Base-by-base conservation (phyloP, 2,797 vertebrate genomes). In the Odontamblyopus rebecca region DNA sequence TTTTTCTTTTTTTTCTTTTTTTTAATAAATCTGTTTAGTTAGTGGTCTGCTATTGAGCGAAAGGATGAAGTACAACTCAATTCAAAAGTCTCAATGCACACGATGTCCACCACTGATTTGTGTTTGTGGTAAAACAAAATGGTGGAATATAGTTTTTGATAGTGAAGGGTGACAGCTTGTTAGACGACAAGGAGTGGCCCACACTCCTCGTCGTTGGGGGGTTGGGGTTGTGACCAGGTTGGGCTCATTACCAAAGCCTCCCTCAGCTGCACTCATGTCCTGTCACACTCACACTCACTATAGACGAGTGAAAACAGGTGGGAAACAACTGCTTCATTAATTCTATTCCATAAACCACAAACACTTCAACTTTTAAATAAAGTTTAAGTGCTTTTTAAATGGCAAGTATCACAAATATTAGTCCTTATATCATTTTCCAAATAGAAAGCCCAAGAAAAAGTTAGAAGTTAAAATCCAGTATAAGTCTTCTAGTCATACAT, bases 321-420 rank as follows among this genome's bases (percentile, higher is more conserved):
- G 76, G 48, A 82, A 78, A 83, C 68, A 77, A 70, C 18, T 6
- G 74, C 59, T 35, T 73, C 66, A 73, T 76, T 86, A 38, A 70
- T 59, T 59, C 6, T 53, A n/a, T 26, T 8, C 41, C 41, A 18
- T 50, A 41, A 65, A 48, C 5, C 38, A 44, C 4, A 5, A 35
- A 27, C 54, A 35, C 23, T 23, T 29, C 4, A 48, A 48, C 32
- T 44, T 70, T 2, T 0, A 7, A 38, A 35, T 67, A 26, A 3
- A 57, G 54, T 23, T 12, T 23, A 13, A 27, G 62, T 26, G 15
- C 5, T 64, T 63, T 19, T 63, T 19, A 41, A 63, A 41, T 23
- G 35, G 3, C 19, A 41, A 41, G 19, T 38, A 63, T 19, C 32
- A 35, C 4, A 19, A 23, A 6, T 26, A 48, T 26, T 6, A n/a